phyloP scores from a whole-genome alignment of 2,113 vertebrate species.

The Pygathrix nemaeus region DNA sequence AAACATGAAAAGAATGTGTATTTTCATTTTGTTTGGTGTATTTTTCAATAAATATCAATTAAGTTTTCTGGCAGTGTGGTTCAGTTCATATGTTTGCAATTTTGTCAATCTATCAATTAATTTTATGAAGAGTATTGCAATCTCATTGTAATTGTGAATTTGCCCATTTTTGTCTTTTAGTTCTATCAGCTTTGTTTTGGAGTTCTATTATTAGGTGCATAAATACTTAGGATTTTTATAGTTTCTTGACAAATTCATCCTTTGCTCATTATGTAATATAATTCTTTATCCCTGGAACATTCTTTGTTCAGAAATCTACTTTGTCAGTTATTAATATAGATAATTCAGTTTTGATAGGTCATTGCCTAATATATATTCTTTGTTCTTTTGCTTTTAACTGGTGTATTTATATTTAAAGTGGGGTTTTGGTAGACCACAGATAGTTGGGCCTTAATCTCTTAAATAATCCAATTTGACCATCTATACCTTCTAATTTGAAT shows the following conservation, averaged over 20 bases:
- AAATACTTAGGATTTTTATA: neutral
- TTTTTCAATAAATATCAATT: neutral
- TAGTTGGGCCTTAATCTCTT: neutral
- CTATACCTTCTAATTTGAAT: neutral
- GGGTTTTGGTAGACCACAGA: neutral
- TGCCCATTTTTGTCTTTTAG: neutral
- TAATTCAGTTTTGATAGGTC: neutral
- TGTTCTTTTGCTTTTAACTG: neutral
- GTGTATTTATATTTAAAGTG: neutral
- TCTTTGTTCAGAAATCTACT: neutral
- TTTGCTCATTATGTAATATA: neutral
- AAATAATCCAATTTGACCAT: neutral
- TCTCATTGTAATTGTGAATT: neutral
- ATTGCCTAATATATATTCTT: neutral
- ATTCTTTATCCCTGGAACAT: neutral
- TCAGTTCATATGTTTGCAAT: neutral
- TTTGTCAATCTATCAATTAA: neutral
- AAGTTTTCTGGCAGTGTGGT: neutral
- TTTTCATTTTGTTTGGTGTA: neutral
- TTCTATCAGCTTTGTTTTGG: neutral
- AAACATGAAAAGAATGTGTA: neutral
- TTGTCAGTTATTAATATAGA: neutral
- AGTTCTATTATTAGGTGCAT: neutral
- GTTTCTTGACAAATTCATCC: neutral
- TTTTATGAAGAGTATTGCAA: neutral